phyloP scores from a whole-genome alignment of 2,888 invertebrate genomes.

The Hylaea fasciaria region DNA sequence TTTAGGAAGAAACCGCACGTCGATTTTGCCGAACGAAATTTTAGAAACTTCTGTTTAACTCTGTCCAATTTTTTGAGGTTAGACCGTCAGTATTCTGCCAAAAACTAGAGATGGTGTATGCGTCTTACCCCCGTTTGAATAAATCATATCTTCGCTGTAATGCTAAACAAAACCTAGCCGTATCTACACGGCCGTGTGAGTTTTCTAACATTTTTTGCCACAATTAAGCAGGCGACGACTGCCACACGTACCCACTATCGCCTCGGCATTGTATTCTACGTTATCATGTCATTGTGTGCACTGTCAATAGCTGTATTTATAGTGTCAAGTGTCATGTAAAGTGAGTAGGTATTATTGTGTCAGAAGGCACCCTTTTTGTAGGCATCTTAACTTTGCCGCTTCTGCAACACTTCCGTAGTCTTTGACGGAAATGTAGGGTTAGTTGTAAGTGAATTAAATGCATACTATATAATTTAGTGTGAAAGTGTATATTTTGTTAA shows the following conservation, averaged over 20 bases:
- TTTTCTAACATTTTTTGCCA: constrained; percentile 43
- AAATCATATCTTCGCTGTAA: not conserved
- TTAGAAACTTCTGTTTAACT: too few relatives aligned
- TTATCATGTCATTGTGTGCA: not conserved
- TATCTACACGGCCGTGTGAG: constrained; percentile 19
- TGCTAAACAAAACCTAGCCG: not conserved
- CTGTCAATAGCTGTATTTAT: not conserved
- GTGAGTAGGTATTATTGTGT: not conserved
- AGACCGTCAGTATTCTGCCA: too few relatives aligned
- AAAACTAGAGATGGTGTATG: too few relatives aligned
- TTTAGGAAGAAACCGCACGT: too few relatives aligned
- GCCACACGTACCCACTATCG: constrained; percentile 39
- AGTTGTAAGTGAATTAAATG: not conserved
- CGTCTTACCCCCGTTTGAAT: too few relatives aligned
- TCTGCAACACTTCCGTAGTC: not conserved
- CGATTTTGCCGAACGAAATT: too few relatives aligned
- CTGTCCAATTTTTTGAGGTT: too few relatives aligned
- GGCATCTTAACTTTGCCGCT: not conserved
- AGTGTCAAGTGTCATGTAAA: not conserved
- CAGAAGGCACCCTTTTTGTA: not conserved
- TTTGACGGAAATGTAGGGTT: not conserved
- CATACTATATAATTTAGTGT: too few relatives aligned
- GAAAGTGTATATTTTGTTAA: too few relatives aligned
- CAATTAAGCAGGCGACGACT: constrained; percentile 54
- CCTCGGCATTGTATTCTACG: constrained; percentile 43